Percentiles rank a stretch among this genome's conserved stretches.
These are phyloP conservation scores for Epistrophe grossulariae DNA, from an alignment of 2,888 invertebrate genomes.

Conservation along the genomic window DNA sequence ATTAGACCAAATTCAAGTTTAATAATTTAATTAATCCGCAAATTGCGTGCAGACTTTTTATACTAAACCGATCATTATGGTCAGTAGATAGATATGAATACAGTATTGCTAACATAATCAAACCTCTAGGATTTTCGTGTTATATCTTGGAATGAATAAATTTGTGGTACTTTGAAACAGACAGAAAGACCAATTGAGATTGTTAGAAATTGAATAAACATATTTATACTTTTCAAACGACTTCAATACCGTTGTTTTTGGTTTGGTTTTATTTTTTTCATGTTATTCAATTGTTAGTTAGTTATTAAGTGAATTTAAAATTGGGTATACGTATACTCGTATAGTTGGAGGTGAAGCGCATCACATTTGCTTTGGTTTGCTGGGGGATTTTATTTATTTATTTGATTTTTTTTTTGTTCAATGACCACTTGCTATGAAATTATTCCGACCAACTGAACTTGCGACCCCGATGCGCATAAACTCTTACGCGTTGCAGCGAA, in stretches of 20 bases:
- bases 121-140: conserved; percentile 21
- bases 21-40: conserved; percentile 61
- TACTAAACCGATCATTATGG: conserved; percentile 57
- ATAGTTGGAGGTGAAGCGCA: conserved; percentile 20
- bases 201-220: conserved; percentile 1
- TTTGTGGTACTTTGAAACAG: neutral
- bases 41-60: conserved; percentile 73
- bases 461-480: conserved; percentile 74
- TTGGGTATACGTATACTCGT: conserved; percentile 21
- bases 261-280: neutral
- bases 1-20: conserved; percentile 62
- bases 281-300: conserved; percentile 11
- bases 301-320: conserved; percentile 10
- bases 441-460: conserved; percentile 75
- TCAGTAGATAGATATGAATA: conserved; percentile 28
- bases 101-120: neutral
- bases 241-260: conserved; percentile 48
- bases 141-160: conserved; percentile 23
- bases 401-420: neutral
- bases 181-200: conserved; percentile 1
- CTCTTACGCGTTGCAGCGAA: conserved; percentile 69
- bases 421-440: conserved; percentile 72
- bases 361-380: conserved; percentile 17
- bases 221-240: neutral
- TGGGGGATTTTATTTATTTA: neutral